phyloP scores from a whole-genome alignment of 2,113 vertebrate species.

The Fregata magnificens region DNA sequence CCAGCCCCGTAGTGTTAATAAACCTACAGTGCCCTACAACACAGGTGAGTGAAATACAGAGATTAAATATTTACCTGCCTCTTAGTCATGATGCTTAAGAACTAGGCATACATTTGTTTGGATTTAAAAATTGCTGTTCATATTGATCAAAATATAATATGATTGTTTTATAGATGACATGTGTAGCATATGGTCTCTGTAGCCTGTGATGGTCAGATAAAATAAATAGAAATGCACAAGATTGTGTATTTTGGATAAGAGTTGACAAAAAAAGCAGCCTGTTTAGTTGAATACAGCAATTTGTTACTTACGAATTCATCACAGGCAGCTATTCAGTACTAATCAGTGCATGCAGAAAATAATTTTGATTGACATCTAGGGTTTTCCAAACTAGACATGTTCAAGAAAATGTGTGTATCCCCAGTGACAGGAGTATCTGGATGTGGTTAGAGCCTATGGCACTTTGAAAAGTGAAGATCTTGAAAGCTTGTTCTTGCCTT shows the following conservation, averaged over 20 bases:
- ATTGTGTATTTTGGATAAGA: background rate
- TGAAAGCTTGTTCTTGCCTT: background rate
- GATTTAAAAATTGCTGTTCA: background rate
- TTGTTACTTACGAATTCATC: background rate
- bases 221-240: background rate
- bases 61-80: background rate
- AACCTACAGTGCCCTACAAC: slow-evolving; percentile 95
- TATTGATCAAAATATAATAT: background rate
- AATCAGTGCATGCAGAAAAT: background rate
- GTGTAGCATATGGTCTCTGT: background rate
- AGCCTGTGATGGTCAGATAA: background rate
- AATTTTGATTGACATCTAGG: background rate
- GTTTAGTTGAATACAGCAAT: background rate
- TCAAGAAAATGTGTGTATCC: background rate
- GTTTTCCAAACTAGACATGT: background rate
- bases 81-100: background rate
- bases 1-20: slow-evolving; percentile 85
- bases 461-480: background rate
- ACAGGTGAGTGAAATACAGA: slow-evolving; percentile 80
- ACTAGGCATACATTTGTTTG: background rate
- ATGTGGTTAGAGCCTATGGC: background rate
- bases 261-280: background rate
- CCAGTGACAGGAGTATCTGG: background rate
- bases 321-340: background rate
- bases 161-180: background rate